Evolutionary conservation across 1,140 invertebrate species (phyloP).

Genomic region (Panagrolaimus sp.): DNA sequence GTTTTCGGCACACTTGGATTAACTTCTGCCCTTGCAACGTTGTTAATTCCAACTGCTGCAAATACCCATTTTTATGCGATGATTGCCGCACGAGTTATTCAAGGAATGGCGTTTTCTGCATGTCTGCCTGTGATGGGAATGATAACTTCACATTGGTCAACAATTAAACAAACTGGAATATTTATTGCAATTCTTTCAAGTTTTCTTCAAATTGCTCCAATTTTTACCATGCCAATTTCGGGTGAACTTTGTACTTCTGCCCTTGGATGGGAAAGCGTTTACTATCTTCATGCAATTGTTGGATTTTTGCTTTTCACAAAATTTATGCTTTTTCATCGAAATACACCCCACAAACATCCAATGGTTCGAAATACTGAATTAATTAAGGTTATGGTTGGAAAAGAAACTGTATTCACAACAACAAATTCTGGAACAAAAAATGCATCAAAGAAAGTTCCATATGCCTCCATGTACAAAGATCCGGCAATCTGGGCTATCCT

Average conservation of each 20-base stretch:
- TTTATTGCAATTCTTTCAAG: conserved; percentile 47
- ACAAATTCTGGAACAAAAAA: conserved; percentile 45
- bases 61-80: conserved; percentile 40
- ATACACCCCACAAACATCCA: conserved; percentile 42
- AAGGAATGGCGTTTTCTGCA: conserved; percentile 40
- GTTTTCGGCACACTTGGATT: conserved; percentile 41
- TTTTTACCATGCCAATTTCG: conserved; percentile 50
- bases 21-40: conserved; percentile 47
- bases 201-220: conserved; percentile 50
- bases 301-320: conserved; percentile 47
- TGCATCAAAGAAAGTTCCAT: conserved; percentile 41
- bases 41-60: conserved; percentile 46
- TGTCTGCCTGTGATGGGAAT: conserved; percentile 45
- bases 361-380: conserved; percentile 38
- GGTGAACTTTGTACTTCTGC: conserved; percentile 45
- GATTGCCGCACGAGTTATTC: conserved; percentile 47
- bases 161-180: conserved; percentile 48
- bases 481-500: conserved; percentile 46
- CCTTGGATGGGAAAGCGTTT: conserved; percentile 45
- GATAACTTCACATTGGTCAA: conserved; percentile 47
- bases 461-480: conserved; percentile 36
- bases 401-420: conserved; percentile 38
- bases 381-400: conserved; percentile 43
- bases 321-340: conserved; percentile 52
- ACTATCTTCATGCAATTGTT: conserved; percentile 45